phyloP scores from a whole-genome alignment of 2,113 vertebrate species.

The Raja brachyura region DNA sequence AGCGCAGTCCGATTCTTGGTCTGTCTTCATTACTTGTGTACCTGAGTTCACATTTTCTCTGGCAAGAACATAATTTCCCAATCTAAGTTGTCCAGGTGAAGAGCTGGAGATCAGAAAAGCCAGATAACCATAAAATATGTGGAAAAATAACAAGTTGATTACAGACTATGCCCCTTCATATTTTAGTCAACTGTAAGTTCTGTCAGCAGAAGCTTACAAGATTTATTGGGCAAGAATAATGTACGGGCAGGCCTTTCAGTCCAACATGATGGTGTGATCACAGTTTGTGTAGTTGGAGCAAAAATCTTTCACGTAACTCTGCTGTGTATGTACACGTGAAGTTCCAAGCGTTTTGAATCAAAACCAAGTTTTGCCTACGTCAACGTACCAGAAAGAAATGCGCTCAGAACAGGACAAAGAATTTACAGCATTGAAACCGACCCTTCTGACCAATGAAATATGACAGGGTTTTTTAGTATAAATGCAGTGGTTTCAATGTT shows the following conservation, averaged over 20 bases:
- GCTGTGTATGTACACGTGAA: not conserved
- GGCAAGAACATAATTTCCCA: not conserved
- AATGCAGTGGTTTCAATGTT: too few species aligned
- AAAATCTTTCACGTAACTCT: not conserved
- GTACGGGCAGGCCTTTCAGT: not conserved
- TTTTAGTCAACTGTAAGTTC: not conserved
- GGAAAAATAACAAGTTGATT: not conserved
- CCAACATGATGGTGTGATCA: constrained; percentile 12
- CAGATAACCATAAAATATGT: not conserved
- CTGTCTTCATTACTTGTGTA: not conserved
- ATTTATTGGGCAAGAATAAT: not conserved
- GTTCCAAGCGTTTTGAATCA: not conserved
- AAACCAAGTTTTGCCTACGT: not conserved
- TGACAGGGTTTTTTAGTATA: too few species aligned
- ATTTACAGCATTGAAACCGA: not conserved
- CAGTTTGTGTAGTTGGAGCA: not conserved
- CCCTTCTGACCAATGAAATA: not conserved
- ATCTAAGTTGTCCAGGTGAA: not conserved
- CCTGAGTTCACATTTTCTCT: not conserved
- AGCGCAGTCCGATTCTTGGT: not conserved
- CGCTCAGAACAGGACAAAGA: not conserved
- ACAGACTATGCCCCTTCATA: not conserved
- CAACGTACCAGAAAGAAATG: not conserved
- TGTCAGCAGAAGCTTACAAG: not conserved
- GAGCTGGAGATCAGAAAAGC: not conserved